Base-by-base conservation (phyloP, 1,140 invertebrate genomes). In the Brachionus paranguensis region DNA sequence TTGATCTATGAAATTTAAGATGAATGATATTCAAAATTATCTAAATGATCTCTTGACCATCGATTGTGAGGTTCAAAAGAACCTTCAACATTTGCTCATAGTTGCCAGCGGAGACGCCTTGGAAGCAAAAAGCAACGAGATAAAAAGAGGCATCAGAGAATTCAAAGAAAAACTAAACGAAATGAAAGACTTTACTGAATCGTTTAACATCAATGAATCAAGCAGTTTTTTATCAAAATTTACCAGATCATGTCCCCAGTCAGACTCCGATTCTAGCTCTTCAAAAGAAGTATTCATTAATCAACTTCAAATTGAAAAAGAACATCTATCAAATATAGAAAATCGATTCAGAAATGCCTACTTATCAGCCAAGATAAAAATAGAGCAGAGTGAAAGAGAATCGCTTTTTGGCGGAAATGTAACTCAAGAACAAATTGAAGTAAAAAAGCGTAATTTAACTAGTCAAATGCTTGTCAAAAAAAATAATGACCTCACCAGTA, bases 251-350 rank as follows among this genome's bases (percentile, higher is more conserved):
- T 8, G 53, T 24, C 27, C 11, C 14, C 76, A 79, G 41, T 64
- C 12, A 20, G 78, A 68, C 10, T 12, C 78, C 10, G 41, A 43
- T 29, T 76, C 43, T 24, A 76, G 43, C 27, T 64, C 78, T 27
- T 27, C 78, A 17, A 81, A 64, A 27, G 78, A 81, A 45, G 33
- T 81, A 45, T 81, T 81, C 20, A 60, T 81, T 29, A 81, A 81
- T 47, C 53, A 81, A 68, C 53, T 81, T 20, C 78, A 81, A 68
- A 81, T 81, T 37, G 53, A 81, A 81, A 81, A 81, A 81, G 78
- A 81, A 43, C 78, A 81, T 81, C 11, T 81, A 27, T 41, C 50
- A 29, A 45, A 43, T 24, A 45, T 81, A 8, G 78, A 81, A 47
- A 64, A 53, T 45, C 29, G 64, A 29, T 81, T 81, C 17, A 81